Base-by-base conservation (phyloP, 2,888 invertebrate species). In the Choreutis nemorana region DNA sequence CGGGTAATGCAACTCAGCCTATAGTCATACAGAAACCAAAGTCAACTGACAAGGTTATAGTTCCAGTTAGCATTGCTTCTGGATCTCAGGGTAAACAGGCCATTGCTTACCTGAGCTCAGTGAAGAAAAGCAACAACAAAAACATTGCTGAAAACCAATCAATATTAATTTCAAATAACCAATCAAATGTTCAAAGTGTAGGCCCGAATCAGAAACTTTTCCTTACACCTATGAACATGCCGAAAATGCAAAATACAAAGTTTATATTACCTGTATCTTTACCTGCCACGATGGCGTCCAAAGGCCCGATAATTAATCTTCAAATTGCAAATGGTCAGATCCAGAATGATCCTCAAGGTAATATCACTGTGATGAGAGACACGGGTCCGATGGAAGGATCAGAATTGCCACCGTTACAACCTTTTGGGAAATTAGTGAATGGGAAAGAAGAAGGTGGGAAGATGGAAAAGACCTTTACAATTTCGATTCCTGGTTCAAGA, bases 301-400 rank as follows among this genome's bases (percentile, higher is more conserved):
- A 83, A 48, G 80, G 82, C 5, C 84, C 83, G 26, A 81, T 85
- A 42, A 84, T 86, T 34, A 87, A 87, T 56, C 68, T 87, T 34
- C 87, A 87, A 68, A 85, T 87, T 48, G 81, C 83, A 12, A 87
- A 85, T 57, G 85, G 84, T 3, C 83, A 84, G 52, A 68, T 85
- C 34, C 83, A 81, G 44, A 78, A 81, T 43, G 84, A 84, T 44
- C 79, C 73, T 14, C 82, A 82, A 49, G 83, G 83, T 9, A 82
- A 81, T 26, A 82, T 86, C 25, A 85, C 85, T 31, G 83, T 86
- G 30, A 81, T 83, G 77, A 65, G 81, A 42, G 82, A 82, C 37
- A 50, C 65, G 23, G 50, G 42, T 15, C 27, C 52, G 2, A 46
- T 64, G 33, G 71, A 71, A 14, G 30, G 58, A 0, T 50, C 64